Base-by-base conservation (phyloP, 2,888 invertebrate genomes). In the Rhagium mordax region DNA sequence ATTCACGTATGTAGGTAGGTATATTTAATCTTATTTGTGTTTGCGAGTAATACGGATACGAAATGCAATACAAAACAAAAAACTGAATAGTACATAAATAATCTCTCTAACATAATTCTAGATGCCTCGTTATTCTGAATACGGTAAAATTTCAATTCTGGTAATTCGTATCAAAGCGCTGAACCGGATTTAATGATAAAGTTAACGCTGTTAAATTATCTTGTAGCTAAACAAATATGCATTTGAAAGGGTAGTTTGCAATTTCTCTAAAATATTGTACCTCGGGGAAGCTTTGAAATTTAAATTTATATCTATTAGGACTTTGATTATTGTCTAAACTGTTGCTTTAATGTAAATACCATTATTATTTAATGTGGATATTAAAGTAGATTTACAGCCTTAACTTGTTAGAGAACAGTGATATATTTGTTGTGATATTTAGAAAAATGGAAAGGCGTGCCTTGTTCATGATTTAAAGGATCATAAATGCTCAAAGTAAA, bases 231-330 rank as follows among this genome's bases (percentile, higher is more conserved):
- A 65, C 65, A 65, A 53, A 65, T 65, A 65, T 65, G 65, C 65
- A 65, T 65, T 65, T 65, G 65, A 65, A 65, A 65, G 65, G 65
- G 65, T 65, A 65, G 65, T 65, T 53, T 53, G 65, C 53, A 53
- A 65, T 65, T 65, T 51, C 51, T 65, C 53, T 65, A 65, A 65
- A 65, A 65, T 65, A 65, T 65, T 41, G 65, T 33, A 53, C 65
- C 65, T 65, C 53, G 51, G 65, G 65, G 65, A 53, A 24, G 53
- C 65, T 65, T 65, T 65, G 65, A 51, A 33, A 65, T 51, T 65
- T 65, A 65, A 65, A 65, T 65, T 53, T 65, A 65, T 65, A 65
- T 53, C 65, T 53, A 65, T 65, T 65, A 65, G 53, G 41, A 65
- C 53, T 65, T 65, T 65, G 65, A 53, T 65, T 33, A 65, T 65